Percentiles rank a stretch among this genome's conserved stretches.
Evolutionary conservation across 2,888 invertebrate genomes (phyloP).

Genomic region (Synergus itoensis): DNA sequence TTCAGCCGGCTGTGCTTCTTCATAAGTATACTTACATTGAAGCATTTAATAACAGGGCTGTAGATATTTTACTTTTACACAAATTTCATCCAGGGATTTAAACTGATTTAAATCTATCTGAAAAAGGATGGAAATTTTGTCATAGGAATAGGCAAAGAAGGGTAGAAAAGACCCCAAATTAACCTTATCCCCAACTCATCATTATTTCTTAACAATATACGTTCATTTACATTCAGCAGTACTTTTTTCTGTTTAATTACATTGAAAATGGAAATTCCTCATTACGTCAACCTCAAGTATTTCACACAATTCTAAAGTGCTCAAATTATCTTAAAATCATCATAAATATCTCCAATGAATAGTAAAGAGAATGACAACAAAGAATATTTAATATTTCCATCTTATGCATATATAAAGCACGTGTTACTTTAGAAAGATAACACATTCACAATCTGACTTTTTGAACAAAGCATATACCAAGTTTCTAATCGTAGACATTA

Average conservation of each 20-base stretch:
- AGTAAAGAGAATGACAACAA: no score
- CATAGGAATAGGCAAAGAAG: not conserved
- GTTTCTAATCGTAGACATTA: not conserved
- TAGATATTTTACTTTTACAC: not conserved
- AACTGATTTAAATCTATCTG: not conserved
- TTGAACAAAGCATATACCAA: not conserved
- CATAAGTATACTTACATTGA: not conserved
- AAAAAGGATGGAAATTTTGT: not conserved
- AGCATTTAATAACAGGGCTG: constrained; percentile 25
- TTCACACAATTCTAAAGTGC: no score
- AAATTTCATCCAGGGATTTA: constrained; percentile 2
- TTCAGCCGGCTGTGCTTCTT: constrained; percentile 23
- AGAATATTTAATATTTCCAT: not conserved
- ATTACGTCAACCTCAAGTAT: no score
- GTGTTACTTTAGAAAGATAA: not conserved
- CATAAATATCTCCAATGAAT: no score
- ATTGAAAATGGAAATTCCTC: not conserved
- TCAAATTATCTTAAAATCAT: no score
- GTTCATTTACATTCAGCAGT: no score
- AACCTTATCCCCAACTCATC: no score
- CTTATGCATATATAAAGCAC: not conserved
- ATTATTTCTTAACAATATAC: no score
- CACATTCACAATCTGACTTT: not conserved
- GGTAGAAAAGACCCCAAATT: not conserved
- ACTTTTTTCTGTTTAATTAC: not conserved